A percentile compares a stretch with the other conserved stretches of the same genome.
These are phyloP conservation scores for Cichlasoma orientale DNA, from an alignment of 2,797 vertebrate genomes.

Conservation along the genomic window DNA sequence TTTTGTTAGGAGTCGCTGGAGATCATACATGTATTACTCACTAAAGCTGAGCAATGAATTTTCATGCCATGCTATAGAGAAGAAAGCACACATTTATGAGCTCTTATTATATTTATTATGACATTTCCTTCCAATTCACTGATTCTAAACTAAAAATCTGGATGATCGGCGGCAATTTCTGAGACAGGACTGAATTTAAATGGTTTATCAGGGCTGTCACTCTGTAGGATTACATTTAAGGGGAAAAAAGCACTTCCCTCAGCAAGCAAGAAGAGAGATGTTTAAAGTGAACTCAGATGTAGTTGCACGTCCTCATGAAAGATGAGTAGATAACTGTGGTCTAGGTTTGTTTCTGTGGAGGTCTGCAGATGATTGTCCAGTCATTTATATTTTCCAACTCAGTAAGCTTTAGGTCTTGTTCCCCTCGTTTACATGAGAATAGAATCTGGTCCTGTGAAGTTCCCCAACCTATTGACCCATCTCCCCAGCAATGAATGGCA, in stretches of 20 bases:
- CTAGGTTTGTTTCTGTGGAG: constrained; percentile 75
- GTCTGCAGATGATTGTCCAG: constrained; percentile 88
- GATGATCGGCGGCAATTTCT: not conserved
- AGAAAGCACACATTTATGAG: not conserved
- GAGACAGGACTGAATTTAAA: not conserved
- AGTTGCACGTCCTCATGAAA: constrained; percentile 67
- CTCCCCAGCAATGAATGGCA: constrained; percentile 91
- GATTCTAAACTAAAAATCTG: not conserved
- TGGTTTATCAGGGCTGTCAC: not conserved
- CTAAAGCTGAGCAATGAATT: constrained; percentile 64
- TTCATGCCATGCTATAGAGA: not conserved
- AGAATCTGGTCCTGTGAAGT: constrained; percentile 93
- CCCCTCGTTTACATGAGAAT: constrained; percentile 96
- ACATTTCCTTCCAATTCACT: not conserved
- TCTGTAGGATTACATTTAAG: not conserved
- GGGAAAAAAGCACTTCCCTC: not conserved
- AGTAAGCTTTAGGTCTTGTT: constrained; percentile 88
- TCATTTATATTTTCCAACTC: constrained; percentile 97
- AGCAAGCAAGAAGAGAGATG: constrained; percentile 33
- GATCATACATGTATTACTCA: constrained; percentile 55
- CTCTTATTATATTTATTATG: not conserved
- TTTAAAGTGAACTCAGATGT: constrained; percentile 52
- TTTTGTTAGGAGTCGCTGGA: constrained; percentile 67
- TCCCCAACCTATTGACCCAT: constrained; percentile 93
- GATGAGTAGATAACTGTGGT: constrained; percentile 80